These are phyloP conservation scores for Drosophila infuscata DNA, from an alignment of 2,888 invertebrate genomes.

Conservation along the genomic window DNA sequence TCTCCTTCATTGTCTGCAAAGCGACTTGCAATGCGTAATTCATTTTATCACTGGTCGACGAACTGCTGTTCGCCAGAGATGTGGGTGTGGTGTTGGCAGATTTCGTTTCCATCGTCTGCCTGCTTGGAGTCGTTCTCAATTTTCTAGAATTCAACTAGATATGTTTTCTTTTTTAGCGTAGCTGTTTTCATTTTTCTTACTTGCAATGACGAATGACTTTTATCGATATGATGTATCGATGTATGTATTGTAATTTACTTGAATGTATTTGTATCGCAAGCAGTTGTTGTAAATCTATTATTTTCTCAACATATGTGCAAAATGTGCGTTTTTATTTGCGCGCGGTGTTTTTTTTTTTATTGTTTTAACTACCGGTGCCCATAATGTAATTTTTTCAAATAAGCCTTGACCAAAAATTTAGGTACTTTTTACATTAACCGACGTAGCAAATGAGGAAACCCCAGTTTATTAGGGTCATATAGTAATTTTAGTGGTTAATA, in stretches of 20 bases:
- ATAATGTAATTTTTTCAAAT: no score
- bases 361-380: no score
- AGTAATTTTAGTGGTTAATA: no score
- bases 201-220: conserved; percentile 23
- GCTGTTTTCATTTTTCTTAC: conserved; percentile 43
- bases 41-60: conserved; percentile 52
- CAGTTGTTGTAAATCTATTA: not conserved
- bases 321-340: no score
- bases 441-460: no score
- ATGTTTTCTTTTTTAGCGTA: conserved; percentile 23
- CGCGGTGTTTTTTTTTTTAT: no score
- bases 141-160: conserved; percentile 15
- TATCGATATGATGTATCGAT: conserved; percentile 39
- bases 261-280: conserved; percentile 20
- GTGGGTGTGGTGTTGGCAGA: conserved; percentile 17
- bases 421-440: no score
- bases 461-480: no score
- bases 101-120: conserved; percentile 47
- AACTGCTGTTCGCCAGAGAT: conserved; percentile 11
- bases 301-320: not conserved
- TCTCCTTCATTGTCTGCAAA: conserved; percentile 92
- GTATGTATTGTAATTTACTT: not conserved
- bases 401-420: no score
- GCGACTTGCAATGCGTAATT: conserved; percentile 88
- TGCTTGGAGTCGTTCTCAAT: not conserved